Percentiles rank a stretch among this genome's conserved stretches.
phyloP scores from a whole-genome alignment of 2,113 vertebrate genomes.

The Microcebus griseorufus region DNA sequence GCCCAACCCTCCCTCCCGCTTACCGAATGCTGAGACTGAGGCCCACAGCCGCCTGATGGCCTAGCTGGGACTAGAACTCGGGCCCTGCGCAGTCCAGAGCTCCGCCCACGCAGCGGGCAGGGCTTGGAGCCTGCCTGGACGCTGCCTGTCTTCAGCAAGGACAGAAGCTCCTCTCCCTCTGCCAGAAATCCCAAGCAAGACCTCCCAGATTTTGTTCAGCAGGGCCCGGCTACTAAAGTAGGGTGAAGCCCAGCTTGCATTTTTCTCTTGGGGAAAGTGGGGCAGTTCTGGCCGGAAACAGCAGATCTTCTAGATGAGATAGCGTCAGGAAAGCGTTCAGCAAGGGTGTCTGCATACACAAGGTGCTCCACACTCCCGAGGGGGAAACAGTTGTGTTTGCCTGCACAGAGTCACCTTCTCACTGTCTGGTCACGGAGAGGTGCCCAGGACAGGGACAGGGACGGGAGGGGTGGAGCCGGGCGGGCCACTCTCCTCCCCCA shows the following conservation, averaged over 20 bases:
- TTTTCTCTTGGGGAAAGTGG: neutral
- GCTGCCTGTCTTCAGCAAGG: neutral
- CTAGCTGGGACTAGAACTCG: neutral
- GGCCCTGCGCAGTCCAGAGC: neutral
- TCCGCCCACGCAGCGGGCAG: fast-evolving
- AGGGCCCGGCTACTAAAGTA: neutral
- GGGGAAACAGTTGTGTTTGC: neutral
- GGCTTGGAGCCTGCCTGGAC: neutral
- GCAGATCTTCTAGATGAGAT: neutral
- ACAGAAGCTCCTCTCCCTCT: neutral
- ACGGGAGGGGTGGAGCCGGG: too few species aligned
- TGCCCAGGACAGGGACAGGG: neutral
- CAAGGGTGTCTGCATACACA: neutral
- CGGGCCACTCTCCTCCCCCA: too few species aligned
- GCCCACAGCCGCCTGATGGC: fast-evolving
- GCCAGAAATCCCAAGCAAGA: neutral
- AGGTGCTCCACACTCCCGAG: neutral
- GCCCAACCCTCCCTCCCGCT: neutral
- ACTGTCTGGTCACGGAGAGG: neutral
- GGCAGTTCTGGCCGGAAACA: neutral
- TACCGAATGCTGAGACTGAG: neutral
- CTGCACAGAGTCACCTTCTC: neutral
- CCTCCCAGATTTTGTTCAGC: neutral
- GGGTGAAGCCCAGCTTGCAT: neutral
- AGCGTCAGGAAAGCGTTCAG: neutral